Evolutionary conservation across 1,140 invertebrate genomes (phyloP), one percentile per base, ranked within the genome.

Genomic region (Calephelis nemesis): DNA sequence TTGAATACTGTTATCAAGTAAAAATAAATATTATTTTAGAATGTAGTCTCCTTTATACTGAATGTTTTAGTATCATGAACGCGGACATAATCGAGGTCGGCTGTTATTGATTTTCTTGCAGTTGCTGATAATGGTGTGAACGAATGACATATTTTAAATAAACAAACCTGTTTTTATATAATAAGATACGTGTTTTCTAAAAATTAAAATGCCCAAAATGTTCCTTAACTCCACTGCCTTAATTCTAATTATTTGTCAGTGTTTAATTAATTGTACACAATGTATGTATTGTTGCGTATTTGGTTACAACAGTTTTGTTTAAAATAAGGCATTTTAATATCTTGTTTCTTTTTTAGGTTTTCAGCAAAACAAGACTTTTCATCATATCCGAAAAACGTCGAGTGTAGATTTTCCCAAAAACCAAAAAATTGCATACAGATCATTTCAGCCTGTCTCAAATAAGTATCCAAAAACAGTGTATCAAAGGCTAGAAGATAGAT

Each of bases 381-480:
- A 89, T 65, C 87, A 88, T 71, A 74, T 81, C 11, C 81, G 82
- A 62, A 78, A 81, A 62, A 72, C 78, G 7, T 84, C 70, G 48
- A 70, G 70, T 5, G 79, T 88, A 15, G 79, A 73, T 62, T 81
- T 80, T 40, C 85, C 82, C 47, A 85, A 86, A 65, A 80, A 78
- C 8, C 77, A 84, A 68, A 90, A 84, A 66, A 11, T 76, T 13
- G 75, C 79, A 5, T 91, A 91, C 68, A 71, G 83, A 10, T 88
- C 88, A 12, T 90, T 87, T 67, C 87, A 90, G 63, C 88, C 87
- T 39, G 77, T 85, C 5, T 78, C 85, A 12, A 74, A 83, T 8
- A 87, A 87, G 68, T 84, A 85, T 63, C 87, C 81, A 39, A 90
- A 88, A 68, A 66, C 80, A 0, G 70, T 75, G 15, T 90, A 90